Evolutionary conservation across 2,113 vertebrate genomes (phyloP), one percentile per base, ranked within the genome.

Genomic region (Ceratotherium simum): DNA sequence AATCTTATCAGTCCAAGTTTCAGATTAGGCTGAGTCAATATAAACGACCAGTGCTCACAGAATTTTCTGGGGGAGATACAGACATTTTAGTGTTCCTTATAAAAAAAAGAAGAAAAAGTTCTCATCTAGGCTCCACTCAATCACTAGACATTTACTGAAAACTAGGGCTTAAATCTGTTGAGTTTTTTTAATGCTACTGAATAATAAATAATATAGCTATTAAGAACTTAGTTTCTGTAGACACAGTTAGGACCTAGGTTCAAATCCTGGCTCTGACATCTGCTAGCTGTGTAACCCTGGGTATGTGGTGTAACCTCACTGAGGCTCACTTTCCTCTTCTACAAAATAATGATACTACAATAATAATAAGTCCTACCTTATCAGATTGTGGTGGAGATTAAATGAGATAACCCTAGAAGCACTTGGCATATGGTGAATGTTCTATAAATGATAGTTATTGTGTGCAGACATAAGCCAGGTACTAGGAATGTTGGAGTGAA

Each of bases 81-180:
- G 9, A 96, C 12, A 92, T 81, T 80, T 79, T 87, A 64, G 29
- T 92, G 31, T 88, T 80, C 27, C 17, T 36, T 25, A 95, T 79
- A 58, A 94, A 3, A n/a, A 78, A 91, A 62, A 2, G 48, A 67
- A 62, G 65, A 16, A 88, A 80, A 95, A 65, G 5, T 29, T 96
- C 7, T 85, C 33, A 92, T 58, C 36, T 84, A 92, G 56, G 27
- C 21, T n/a, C 64, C 16, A 76, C 89, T 94, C 14, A 82, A 39
- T 89, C 58, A 86, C 17, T 84, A 89, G 82, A 82, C 36, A 94
- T 65, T 79, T 92, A 29, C 73, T 95, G 62, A 96, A 81, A 16
- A 9, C 21, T 58, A 81, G 14, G 5, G 20, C 2, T 96, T 27
- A 91, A 58, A 69, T 56, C 16, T 80, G 20, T 69, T 81, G 6